Percentiles rank a stretch among this genome's conserved stretches.
Conservation (phyloP, 1,140 invertebrate species). For the Centruroides vittatus region DNA sequence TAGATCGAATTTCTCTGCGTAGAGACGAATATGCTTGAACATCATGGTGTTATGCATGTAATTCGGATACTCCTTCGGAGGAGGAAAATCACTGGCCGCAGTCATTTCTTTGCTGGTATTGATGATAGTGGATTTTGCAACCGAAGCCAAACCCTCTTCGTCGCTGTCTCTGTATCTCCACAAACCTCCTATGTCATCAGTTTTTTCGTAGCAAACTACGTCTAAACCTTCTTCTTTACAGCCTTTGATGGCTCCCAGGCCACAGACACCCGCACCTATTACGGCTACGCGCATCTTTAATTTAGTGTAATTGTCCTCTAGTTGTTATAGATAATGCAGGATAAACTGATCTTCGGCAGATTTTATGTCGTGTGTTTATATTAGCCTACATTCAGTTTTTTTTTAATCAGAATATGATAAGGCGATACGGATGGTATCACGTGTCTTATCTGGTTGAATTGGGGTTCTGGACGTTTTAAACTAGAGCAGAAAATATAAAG, state of each 20-base stretch:
- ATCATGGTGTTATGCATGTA: conserved; percentile 30
- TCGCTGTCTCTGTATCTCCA: conserved; percentile 24
- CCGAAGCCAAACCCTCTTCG: conserved; percentile 21
- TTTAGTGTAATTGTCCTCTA: no score
- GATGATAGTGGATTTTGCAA: conserved; percentile 26
- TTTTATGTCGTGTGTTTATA: no score
- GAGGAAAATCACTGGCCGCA: conserved; percentile 28
- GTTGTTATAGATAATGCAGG: no score
- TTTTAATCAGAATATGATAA: no score
- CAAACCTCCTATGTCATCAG: conserved; percentile 26
- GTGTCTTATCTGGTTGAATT: no score
- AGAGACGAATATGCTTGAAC: conserved; percentile 29
- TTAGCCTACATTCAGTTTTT: no score
- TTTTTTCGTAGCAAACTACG: conserved; percentile 30
- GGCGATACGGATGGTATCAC: no score
- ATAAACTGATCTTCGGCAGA: no score
- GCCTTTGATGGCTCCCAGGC: conserved; percentile 30
- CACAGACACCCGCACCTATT: conserved; percentile 31
- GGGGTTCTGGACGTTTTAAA: no score
- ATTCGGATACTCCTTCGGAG: conserved; percentile 27
- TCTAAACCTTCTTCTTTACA: conserved; percentile 29
- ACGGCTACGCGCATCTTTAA: background rate
- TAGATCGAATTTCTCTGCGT: conserved; percentile 30
- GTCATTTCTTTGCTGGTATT: background rate
- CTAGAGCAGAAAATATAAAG: no score